These are phyloP conservation scores for Opisthograptis luteolata DNA, from an alignment of 2,888 invertebrate genomes.

Conservation along the genomic window DNA sequence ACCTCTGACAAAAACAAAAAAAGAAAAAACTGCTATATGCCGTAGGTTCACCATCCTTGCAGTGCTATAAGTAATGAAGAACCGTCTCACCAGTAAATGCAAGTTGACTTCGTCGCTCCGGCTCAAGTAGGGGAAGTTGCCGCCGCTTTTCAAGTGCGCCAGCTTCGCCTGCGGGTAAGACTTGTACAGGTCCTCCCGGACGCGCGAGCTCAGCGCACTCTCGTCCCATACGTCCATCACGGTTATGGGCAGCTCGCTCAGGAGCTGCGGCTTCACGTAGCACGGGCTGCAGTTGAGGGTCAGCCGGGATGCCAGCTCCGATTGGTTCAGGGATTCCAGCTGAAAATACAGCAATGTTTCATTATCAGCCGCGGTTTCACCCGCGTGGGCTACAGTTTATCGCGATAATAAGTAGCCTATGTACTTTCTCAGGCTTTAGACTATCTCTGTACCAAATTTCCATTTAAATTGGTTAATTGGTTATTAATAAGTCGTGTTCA, in stretches of 20 bases:
- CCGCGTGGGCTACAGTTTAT: too few species aligned
- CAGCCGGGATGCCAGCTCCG: constrained; percentile 93
- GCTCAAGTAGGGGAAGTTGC: constrained; percentile 96
- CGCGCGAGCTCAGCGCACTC: constrained; percentile 90
- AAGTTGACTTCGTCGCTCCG: constrained; percentile 95
- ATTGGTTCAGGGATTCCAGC: constrained; percentile 92
- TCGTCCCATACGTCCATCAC: constrained; percentile 96
- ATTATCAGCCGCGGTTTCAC: too few species aligned
- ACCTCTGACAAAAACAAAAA: too few species aligned
- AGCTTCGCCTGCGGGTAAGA: constrained; percentile 93
- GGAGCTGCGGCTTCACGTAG: constrained; percentile 90
- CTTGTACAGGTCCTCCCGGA: constrained; percentile 92
- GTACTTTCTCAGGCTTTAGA: too few species aligned
- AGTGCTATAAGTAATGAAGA: constrained; percentile 31
- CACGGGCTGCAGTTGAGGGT: constrained; percentile 93
- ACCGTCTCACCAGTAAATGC: constrained; percentile 89
- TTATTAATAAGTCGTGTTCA: too few species aligned
- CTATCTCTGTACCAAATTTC: too few species aligned
- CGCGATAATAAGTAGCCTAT: too few species aligned
- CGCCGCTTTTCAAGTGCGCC: constrained; percentile 94
- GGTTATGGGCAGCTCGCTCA: constrained; percentile 89
- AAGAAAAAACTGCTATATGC: too few species aligned
- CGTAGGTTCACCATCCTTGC: too few species aligned
- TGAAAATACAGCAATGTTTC: constrained; percentile 81
- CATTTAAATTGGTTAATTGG: too few species aligned